phyloP scores from a whole-genome alignment of 2,113 vertebrate species.

The Urocitellus parryii region DNA sequence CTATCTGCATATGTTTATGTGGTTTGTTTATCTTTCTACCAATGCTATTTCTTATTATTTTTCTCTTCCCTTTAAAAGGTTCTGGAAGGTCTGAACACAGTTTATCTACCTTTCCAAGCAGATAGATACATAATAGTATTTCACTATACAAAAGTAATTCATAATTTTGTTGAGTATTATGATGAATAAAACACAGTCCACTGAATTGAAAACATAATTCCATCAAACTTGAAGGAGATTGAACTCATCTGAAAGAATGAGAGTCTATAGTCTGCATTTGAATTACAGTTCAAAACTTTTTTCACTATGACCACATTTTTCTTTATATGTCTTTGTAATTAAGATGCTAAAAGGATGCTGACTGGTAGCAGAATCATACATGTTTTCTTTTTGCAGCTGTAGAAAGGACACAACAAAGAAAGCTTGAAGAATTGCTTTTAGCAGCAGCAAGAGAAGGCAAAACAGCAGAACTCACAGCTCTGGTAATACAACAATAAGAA shows the following conservation, averaged over 20 bases:
- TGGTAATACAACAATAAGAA: slow-evolving; percentile 86
- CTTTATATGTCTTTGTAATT: slow-evolving; percentile 5
- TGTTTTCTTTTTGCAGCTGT: slow-evolving; percentile 88
- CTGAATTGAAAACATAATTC: slow-evolving; percentile 11
- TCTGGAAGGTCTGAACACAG: not conserved
- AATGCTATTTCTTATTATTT: not conserved
- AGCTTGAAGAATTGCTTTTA: slow-evolving; percentile 92
- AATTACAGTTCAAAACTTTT: not conserved
- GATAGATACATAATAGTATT: not conserved
- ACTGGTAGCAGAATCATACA: not conserved
- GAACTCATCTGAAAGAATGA: not conserved
- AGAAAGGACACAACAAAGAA: slow-evolving; percentile 93
- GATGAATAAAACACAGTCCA: not conserved
- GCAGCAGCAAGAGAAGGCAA: slow-evolving; percentile 93
- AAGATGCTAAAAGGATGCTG: not conserved
- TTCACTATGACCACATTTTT: not conserved
- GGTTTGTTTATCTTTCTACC: not conserved
- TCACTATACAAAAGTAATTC: not conserved
- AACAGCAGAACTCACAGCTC: slow-evolving; percentile 86
- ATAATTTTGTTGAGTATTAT: not conserved
- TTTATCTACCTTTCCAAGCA: not conserved
- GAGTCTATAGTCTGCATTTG: not conserved
- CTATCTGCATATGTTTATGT: not conserved
- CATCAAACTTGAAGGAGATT: not conserved
- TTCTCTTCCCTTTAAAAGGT: slow-evolving; percentile 15